These are phyloP conservation scores for Pampusana beccarii DNA, from an alignment of 2,113 vertebrate species.

Conservation along the genomic window DNA sequence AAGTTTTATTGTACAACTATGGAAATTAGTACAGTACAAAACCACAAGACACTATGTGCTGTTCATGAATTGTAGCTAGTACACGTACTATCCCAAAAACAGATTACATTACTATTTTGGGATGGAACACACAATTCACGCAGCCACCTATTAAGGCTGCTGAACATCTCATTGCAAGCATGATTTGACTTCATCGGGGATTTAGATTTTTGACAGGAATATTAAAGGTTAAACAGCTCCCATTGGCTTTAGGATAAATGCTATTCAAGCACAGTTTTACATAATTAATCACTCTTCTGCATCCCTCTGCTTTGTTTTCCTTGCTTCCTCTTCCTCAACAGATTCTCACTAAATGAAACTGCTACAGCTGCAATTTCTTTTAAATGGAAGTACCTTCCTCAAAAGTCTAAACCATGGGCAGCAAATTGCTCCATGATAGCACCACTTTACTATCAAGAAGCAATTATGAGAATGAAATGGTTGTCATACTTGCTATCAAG, in stretches of 20 bases:
- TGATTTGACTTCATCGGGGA: neutral
- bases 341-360: neutral
- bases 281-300: neutral
- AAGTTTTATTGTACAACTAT: neutral
- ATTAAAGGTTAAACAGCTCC: neutral
- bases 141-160: neutral
- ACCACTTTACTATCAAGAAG: neutral
- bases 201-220: neutral
- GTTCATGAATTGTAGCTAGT: neutral
- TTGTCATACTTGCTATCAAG: neutral
- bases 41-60: neutral
- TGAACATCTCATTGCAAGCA: neutral
- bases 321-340: neutral
- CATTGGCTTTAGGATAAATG: neutral
- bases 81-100: neutral
- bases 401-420: neutral
- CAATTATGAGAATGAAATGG: neutral
- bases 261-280: neutral
- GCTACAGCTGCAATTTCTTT: neutral
- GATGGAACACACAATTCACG: neutral
- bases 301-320: neutral
- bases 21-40: neutral
- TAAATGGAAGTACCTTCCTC: neutral
- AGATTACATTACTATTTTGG: neutral
- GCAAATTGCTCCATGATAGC: neutral